phyloP scores from a whole-genome alignment of 2,113 vertebrate genomes.

The Ciconia maguari region DNA sequence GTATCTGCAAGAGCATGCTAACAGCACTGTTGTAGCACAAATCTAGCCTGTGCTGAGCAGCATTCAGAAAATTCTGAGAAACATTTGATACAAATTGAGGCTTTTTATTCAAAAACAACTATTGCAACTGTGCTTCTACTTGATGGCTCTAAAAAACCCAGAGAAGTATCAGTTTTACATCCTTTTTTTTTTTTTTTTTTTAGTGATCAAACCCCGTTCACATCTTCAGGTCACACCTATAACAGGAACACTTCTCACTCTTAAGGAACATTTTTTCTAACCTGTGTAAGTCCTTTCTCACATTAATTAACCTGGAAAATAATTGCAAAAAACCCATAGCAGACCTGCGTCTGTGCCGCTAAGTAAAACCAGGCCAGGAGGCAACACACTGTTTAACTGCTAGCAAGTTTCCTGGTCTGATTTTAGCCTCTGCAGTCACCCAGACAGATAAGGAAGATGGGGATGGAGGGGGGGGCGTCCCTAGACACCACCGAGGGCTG shows the following conservation, averaged over 20 bases:
- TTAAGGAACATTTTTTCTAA: background rate
- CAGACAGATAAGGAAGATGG: background rate
- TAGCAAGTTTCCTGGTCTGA: background rate
- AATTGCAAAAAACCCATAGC: background rate
- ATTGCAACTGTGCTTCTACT: background rate
- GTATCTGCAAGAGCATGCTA: background rate
- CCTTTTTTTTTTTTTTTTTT: background rate
- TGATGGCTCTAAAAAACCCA: background rate
- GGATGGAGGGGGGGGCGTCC: background rate
- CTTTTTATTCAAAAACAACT: background rate
- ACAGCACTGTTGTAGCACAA: background rate
- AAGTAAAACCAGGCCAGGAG: background rate
- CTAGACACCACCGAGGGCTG: background rate
- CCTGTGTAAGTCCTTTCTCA: background rate
- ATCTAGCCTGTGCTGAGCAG: background rate
- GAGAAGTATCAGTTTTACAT: background rate
- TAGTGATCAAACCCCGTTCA: background rate
- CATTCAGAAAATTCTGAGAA: background rate
- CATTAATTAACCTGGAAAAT: slow-evolving; percentile 7
- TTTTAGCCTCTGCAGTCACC: background rate
- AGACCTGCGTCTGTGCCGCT: background rate
- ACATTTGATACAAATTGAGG: background rate
- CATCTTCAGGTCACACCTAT: background rate
- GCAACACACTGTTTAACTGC: background rate
- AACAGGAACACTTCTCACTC: background rate